Percentiles rank a stretch among this genome's conserved stretches.
Evolutionary conservation across 2,113 vertebrate species (phyloP).

Genomic region (Bubo scandiacus): DNA sequence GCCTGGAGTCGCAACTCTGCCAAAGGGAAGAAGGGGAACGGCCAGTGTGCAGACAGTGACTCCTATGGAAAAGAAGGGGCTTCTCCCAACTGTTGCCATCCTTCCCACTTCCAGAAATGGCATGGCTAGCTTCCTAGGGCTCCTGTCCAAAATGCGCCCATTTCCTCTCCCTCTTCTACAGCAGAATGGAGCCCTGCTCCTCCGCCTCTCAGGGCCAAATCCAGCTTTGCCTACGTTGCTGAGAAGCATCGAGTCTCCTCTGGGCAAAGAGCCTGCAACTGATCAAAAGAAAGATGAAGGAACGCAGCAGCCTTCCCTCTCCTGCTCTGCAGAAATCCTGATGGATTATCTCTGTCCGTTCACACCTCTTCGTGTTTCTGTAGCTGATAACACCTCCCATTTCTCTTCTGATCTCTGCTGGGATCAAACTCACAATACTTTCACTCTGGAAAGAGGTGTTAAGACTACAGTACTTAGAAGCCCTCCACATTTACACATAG

Average conservation of each 20-base stretch:
- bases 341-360: accelerated
- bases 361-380: neutral
- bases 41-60: accelerated
- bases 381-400: neutral
- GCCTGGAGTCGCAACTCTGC: neutral
- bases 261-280: neutral
- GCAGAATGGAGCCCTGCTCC: neutral
- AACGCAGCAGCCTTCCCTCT: neutral
- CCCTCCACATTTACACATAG: neutral
- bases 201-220: neutral
- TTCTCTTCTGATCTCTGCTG: neutral
- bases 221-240: neutral
- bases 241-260: neutral
- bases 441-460: neutral
- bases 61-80: neutral
- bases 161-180: neutral
- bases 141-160: accelerated
- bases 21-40: neutral
- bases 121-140: too few species aligned
- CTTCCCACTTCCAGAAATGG: neutral
- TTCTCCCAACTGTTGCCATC: neutral
- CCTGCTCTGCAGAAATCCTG: neutral
- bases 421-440: neutral
- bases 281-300: neutral
- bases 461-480: neutral